These are phyloP conservation scores for Labroides dimidiatus DNA, from an alignment of 2,797 vertebrate genomes.

Conservation along the genomic window DNA sequence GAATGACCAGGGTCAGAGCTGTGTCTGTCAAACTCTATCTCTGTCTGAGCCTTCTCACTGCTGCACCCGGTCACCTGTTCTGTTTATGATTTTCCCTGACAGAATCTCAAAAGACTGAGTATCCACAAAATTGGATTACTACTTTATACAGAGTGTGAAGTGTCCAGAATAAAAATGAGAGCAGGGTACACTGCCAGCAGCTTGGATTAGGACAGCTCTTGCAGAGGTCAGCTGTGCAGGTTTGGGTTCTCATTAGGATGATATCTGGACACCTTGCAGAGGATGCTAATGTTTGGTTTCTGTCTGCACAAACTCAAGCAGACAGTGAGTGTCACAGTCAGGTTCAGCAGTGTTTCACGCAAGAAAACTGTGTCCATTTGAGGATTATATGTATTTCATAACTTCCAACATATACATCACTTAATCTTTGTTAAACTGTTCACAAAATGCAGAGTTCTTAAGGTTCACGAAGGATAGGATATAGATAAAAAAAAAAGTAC, in stretches of 20 bases:
- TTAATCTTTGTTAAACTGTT: too few species aligned
- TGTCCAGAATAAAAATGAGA: slow-evolving; percentile 4
- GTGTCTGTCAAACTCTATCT: not conserved
- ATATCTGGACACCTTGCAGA: slow-evolving; percentile 1
- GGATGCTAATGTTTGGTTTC: not conserved
- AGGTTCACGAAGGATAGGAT: too few species aligned
- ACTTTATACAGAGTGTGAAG: not conserved
- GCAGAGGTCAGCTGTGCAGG: not conserved
- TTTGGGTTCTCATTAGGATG: slow-evolving; percentile 1
- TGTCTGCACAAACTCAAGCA: not conserved
- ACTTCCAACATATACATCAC: too few species aligned
- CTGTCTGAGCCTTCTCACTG: not conserved
- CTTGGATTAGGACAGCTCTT: not conserved
- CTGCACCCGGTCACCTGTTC: not conserved
- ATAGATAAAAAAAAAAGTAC: too few species aligned
- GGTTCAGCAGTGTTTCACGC: not conserved
- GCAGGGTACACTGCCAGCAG: not conserved
- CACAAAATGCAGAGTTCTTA: too few species aligned
- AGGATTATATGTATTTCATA: too few species aligned
- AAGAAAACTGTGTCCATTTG: not conserved
- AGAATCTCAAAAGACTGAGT: not conserved
- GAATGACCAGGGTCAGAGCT: not conserved
- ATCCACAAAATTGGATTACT: not conserved
- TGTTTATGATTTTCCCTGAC: not conserved
- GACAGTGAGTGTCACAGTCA: not conserved